These are phyloP conservation scores for Rallus limicola DNA, from an alignment of 2,113 vertebrate genomes.

Conservation along the genomic window DNA sequence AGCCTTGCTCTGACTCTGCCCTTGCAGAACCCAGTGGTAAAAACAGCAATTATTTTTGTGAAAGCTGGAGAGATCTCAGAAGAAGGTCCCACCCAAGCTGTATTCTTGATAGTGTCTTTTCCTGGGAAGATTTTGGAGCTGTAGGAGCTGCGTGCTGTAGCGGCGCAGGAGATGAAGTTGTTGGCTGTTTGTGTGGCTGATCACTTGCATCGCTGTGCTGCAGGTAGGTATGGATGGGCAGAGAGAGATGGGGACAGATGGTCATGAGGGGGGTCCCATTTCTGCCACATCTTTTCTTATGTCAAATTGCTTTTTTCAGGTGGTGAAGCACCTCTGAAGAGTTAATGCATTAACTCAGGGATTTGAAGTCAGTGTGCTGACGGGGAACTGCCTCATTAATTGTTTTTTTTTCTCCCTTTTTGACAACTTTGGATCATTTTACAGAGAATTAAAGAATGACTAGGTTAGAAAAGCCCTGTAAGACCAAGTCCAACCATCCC, in stretches of 20 bases:
- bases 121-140: background rate
- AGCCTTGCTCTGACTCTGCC: background rate
- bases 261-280: background rate
- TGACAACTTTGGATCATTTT: background rate
- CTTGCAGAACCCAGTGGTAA: background rate
- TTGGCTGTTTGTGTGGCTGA: background rate
- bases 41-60: background rate
- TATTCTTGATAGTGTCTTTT: background rate
- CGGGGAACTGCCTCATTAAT: rapidly evolving
- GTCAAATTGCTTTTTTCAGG: background rate
- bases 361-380: background rate
- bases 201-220: background rate
- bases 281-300: rapidly evolving
- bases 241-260: background rate
- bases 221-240: background rate
- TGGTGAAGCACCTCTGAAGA: background rate
- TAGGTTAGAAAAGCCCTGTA: no score
- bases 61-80: background rate
- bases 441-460: background rate
- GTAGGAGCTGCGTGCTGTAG: background rate
- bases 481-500: no score
- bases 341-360: background rate
- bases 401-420: background rate
- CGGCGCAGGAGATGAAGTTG: background rate
- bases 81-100: background rate